Percentiles rank a stretch among this genome's conserved stretches.
These are phyloP conservation scores for Cynopterus brachyotis DNA, from an alignment of 2,113 vertebrate genomes.

Conservation along the genomic window DNA sequence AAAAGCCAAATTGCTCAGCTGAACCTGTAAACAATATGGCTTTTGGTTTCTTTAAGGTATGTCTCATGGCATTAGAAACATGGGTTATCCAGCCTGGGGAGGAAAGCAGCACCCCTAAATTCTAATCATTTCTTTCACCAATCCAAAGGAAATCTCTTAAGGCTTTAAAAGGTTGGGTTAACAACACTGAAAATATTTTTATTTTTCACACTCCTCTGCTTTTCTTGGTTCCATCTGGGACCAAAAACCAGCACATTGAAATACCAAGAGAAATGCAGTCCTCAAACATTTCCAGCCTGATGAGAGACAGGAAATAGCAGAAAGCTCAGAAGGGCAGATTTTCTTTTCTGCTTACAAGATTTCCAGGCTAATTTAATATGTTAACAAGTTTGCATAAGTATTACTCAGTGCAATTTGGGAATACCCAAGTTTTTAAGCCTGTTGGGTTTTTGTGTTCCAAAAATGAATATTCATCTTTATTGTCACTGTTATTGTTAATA, in stretches of 20 bases:
- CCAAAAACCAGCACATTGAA: conserved; percentile 71
- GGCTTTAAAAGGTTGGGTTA: conserved; percentile 77
- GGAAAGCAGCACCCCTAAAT: conserved; percentile 51
- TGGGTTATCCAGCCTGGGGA: conserved; percentile 27
- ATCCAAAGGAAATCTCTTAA: conserved; percentile 72
- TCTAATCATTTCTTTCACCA: conserved; percentile 65
- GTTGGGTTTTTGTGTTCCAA: not conserved
- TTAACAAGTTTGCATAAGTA: conserved; percentile 30
- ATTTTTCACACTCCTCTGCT: conserved; percentile 80
- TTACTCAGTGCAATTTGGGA: not conserved
- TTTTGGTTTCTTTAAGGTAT: conserved; percentile 41
- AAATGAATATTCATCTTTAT: not conserved
- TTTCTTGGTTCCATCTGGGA: conserved; percentile 78
- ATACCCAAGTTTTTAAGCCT: not conserved
- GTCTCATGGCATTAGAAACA: conserved; percentile 49
- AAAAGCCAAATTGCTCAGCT: not conserved
- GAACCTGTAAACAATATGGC: not conserved
- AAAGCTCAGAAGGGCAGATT: conserved; percentile 57
- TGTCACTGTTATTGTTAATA: not conserved
- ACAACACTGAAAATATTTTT: conserved; percentile 79
- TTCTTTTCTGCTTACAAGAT: conserved; percentile 40
- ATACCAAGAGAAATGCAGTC: conserved; percentile 71
- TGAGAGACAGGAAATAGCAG: conserved; percentile 68
- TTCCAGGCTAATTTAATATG: conserved; percentile 48
- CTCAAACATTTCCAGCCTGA: conserved; percentile 61